Conservation (phyloP, 2,113 vertebrate genomes). For the Siniperca chuatsi region DNA sequence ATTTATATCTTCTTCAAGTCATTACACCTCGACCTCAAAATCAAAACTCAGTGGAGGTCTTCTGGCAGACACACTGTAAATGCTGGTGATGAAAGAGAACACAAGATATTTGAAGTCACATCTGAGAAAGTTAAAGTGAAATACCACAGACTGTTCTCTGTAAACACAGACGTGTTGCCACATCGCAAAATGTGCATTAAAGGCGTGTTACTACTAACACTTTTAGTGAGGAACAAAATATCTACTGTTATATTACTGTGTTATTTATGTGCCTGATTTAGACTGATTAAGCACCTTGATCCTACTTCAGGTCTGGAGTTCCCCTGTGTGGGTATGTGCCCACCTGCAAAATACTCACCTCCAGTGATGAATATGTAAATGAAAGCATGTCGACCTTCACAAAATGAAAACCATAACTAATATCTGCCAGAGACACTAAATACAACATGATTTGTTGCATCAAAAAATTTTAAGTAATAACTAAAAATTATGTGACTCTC, state of each 20-base stretch:
- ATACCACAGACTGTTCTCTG: conserved; percentile 33
- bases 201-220: conserved; percentile 40
- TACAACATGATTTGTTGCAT: conserved; percentile 29
- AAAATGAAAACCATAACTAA: conserved; percentile 3
- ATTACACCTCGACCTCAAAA: conserved; percentile 69
- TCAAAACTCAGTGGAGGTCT: conserved; percentile 63
- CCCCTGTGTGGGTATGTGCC: conserved; percentile 8
- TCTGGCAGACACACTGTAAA: conserved; percentile 57
- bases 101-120: conserved; percentile 46
- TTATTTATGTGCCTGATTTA: conserved; percentile 38
- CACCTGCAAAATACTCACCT: conserved; percentile 24
- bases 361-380: conserved; percentile 28
- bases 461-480: neutral
- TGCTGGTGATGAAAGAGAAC: conserved; percentile 51
- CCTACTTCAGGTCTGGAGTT: conserved; percentile 24
- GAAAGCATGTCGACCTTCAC: conserved; percentile 9
- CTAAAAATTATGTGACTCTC: conserved; percentile 5
- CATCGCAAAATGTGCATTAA: conserved; percentile 27
- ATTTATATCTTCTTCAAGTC: conserved; percentile 63
- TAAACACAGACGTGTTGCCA: conserved; percentile 58
- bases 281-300: conserved; percentile 16
- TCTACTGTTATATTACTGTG: conserved; percentile 17
- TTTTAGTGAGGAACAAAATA: conserved; percentile 20
- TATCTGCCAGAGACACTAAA: conserved; percentile 27
- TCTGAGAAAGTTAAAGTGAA: conserved; percentile 39